Evolutionary conservation across 1,140 invertebrate species (phyloP).

Genomic region (Pseudachorutes palmiensis): DNA sequence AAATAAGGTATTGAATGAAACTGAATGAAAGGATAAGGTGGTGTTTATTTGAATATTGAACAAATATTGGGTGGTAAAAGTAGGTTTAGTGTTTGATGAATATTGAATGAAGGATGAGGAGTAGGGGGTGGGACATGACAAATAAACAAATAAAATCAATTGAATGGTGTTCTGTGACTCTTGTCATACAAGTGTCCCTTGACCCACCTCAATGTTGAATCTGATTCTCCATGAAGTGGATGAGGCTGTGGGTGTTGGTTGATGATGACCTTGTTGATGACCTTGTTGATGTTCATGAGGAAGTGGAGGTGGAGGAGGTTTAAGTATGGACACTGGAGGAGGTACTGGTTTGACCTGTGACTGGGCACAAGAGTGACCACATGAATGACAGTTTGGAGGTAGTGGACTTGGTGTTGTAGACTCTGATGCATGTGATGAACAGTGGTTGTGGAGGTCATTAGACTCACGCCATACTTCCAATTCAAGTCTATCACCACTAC

Average conservation of each 20-base stretch:
- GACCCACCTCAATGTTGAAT: constrained; percentile 37
- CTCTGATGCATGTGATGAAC: neutral
- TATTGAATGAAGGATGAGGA: neutral
- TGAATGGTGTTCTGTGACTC: no score
- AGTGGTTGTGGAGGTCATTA: neutral
- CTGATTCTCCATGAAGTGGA: constrained; percentile 36
- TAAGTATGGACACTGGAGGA: constrained; percentile 32
- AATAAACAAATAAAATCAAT: no score
- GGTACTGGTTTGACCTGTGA: constrained; percentile 13
- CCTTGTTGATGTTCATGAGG: neutral
- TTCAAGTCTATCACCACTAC: constrained; percentile 22
- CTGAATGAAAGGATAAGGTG: neutral
- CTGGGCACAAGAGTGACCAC: no score
- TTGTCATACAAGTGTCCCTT: constrained; percentile 33
- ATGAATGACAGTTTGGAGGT: neutral
- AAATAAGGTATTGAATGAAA: neutral
- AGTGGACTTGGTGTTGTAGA: neutral
- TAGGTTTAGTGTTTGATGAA: neutral
- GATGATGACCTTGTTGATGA: constrained; percentile 1
- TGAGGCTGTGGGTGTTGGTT: constrained; percentile 16
- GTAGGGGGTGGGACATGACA: no score
- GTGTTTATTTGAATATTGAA: neutral
- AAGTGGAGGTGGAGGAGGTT: constrained; percentile 24
- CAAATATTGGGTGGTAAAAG: neutral
- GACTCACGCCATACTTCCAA: constrained; percentile 35